Conservation (phyloP, 2,113 vertebrate genomes). For the Montifringilla adamsi region DNA sequence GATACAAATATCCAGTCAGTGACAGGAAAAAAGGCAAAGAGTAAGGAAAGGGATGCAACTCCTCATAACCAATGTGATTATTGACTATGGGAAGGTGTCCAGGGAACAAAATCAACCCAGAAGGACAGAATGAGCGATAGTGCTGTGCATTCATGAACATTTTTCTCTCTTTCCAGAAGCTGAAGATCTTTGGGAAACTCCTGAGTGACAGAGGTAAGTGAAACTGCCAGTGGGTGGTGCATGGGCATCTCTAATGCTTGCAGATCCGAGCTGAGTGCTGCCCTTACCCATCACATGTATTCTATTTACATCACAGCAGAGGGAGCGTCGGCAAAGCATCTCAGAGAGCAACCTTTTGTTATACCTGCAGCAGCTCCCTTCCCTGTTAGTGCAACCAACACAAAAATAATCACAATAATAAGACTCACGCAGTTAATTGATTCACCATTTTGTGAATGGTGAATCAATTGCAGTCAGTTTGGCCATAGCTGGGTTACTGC, state of each 20-base stretch:
- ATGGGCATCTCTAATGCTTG: conserved; percentile 63
- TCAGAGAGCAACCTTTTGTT: conserved; percentile 47
- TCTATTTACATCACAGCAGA: conserved; percentile 66
- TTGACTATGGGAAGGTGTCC: neutral
- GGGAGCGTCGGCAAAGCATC: conserved; percentile 64
- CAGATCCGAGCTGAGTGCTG: neutral
- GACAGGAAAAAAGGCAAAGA: neutral
- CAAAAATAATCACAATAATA: neutral
- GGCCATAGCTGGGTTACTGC: neutral
- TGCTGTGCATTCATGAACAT: fast-evolving
- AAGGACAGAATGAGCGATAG: neutral
- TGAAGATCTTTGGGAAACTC: neutral
- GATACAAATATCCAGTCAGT: neutral
- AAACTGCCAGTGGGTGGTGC: conserved; percentile 63
- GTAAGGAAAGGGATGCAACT: neutral
- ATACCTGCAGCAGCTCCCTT: conserved; percentile 28
- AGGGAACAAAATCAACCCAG: neutral
- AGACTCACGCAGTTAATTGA: neutral
- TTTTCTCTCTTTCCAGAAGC: neutral
- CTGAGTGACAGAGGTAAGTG: conserved; percentile 27
- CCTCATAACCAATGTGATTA: neutral
- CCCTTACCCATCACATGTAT: conserved; percentile 53
- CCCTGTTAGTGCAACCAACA: neutral
- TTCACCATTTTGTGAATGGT: neutral
- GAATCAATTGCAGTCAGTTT: neutral